These are phyloP conservation scores for Noctua janthe DNA, from an alignment of 2,888 invertebrate genomes.

Conservation along the genomic window DNA sequence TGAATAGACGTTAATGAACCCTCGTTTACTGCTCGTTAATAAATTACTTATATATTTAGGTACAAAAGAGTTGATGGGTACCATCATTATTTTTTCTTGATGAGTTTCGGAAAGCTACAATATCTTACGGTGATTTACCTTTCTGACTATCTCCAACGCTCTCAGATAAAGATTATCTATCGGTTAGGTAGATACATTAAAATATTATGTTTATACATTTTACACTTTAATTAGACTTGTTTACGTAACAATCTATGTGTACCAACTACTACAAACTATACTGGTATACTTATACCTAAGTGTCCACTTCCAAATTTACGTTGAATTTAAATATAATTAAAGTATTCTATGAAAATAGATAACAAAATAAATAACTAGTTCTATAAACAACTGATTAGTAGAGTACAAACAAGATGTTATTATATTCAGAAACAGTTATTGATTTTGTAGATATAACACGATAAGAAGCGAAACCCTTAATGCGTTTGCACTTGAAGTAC, in stretches of 20 bases:
- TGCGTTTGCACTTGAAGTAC: slow-evolving; percentile 23
- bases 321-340: slow-evolving; percentile 3
- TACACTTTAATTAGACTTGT: not conserved
- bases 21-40: not conserved
- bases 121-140: not conserved
- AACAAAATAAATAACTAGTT: not conserved
- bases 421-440: slow-evolving; percentile 20
- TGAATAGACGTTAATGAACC: not conserved
- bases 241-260: not conserved
- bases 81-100: not conserved
- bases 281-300: not conserved
- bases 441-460: slow-evolving; percentile 36
- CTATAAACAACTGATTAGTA: slow-evolving; percentile 17
- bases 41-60: not conserved
- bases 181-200: not conserved
- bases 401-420: slow-evolving; percentile 24
- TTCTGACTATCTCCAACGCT: not conserved
- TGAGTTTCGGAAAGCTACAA: not conserved
- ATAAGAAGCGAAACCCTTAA: slow-evolving; percentile 24
- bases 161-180: not conserved
- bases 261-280: not conserved
- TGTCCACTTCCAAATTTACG: not conserved
- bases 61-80: not conserved
- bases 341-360: slow-evolving; percentile 9
- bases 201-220: not conserved